Percentiles rank a stretch among this genome's conserved stretches.
Conservation (phyloP, 2,888 invertebrate species). For the Leptopterna dolabrata region DNA sequence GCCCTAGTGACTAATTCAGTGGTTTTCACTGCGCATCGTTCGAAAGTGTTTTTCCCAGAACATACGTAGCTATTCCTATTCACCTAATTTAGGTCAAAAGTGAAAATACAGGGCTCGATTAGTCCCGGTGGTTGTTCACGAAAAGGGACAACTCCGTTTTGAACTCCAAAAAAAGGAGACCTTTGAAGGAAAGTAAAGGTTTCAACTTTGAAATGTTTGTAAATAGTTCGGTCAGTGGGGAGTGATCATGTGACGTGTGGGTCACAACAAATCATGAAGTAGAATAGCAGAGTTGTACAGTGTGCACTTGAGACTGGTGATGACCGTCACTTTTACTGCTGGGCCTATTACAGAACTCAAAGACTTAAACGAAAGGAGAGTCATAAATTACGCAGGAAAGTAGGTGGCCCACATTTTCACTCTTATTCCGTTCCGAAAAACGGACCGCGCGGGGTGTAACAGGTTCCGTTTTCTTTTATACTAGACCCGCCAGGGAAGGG, state of each 20-base stretch:
- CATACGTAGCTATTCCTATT: not conserved
- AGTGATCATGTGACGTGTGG: not conserved
- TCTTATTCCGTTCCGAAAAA: constrained; percentile 33
- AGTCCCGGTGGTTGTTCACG: not conserved
- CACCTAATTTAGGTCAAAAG: constrained; percentile 10
- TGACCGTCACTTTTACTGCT: constrained; percentile 40
- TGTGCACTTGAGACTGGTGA: not conserved
- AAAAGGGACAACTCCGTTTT: not conserved
- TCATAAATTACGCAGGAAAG: constrained; percentile 49
- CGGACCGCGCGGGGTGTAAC: not conserved
- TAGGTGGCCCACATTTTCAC: constrained; percentile 55
- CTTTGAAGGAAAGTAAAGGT: not conserved
- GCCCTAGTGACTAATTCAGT: no score
- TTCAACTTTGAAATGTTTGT: not conserved
- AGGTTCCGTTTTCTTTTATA: constrained; percentile 13
- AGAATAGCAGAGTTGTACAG: not conserved
- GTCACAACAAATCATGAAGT: constrained; percentile 16
- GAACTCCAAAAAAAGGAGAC: not conserved
- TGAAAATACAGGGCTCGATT: constrained; percentile 5
- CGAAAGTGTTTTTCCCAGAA: not conserved
- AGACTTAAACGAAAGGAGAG: constrained; percentile 22
- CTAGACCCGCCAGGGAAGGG: not conserved
- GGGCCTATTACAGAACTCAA: not conserved
- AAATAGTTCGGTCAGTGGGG: constrained; percentile 2
- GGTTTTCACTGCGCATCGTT: no score